These are phyloP conservation scores for Neogale vison DNA, from an alignment of 2,113 vertebrate genomes.

Conservation along the genomic window DNA sequence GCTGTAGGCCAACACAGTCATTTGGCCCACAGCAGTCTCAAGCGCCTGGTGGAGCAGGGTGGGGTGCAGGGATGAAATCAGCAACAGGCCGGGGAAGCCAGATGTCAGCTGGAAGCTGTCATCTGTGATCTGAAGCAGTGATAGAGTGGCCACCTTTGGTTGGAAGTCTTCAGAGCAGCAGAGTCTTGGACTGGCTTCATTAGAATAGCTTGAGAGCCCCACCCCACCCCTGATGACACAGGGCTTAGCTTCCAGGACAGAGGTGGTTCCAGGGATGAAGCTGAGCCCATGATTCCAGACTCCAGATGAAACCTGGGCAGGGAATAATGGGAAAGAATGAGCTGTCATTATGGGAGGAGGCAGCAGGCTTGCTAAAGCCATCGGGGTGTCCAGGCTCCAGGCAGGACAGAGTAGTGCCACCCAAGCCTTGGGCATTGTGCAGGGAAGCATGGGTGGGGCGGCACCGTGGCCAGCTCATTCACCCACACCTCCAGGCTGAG, in stretches of 20 bases:
- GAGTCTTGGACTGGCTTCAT: constrained; percentile 68
- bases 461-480: background rate
- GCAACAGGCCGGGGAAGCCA: constrained; percentile 74
- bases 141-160: constrained; percentile 76
- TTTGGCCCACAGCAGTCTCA: constrained; percentile 70
- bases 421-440: background rate
- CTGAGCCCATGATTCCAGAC: constrained; percentile 67
- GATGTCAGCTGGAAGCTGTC: constrained; percentile 78
- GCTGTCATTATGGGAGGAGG: constrained; percentile 63
- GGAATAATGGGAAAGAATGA: constrained; percentile 73
- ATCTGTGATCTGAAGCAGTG: constrained; percentile 71
- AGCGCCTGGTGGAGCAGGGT: constrained; percentile 73
- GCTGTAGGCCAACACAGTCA: constrained; percentile 72
- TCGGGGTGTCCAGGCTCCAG: background rate
- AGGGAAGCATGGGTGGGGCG: background rate
- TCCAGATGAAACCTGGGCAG: constrained; percentile 73
- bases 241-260: constrained; percentile 71
- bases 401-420: background rate
- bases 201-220: constrained; percentile 66
- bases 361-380: constrained; percentile 35
- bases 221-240: constrained; percentile 73
- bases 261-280: constrained; percentile 72
- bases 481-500: background rate
- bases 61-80: constrained; percentile 76
- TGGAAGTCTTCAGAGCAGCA: constrained; percentile 62